A percentile compares a stretch with the other conserved stretches of the same genome.
These are phyloP conservation scores for Ciconia nigra DNA, from an alignment of 2,797 vertebrate species.

Conservation along the genomic window DNA sequence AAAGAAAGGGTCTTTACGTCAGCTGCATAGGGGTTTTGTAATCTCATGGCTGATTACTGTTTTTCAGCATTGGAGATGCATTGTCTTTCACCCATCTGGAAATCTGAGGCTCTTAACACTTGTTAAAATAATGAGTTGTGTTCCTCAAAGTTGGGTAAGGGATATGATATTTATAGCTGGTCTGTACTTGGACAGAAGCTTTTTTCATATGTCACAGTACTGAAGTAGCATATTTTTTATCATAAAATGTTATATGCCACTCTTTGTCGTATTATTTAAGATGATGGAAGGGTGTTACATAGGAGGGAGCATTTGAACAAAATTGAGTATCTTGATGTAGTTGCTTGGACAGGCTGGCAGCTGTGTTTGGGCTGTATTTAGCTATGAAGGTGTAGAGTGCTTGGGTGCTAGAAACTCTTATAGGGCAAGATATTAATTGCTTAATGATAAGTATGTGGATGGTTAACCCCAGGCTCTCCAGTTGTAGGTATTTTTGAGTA, in stretches of 20 bases:
- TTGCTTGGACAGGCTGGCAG: conserved; percentile 18
- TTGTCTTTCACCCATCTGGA: not conserved
- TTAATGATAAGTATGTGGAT: not conserved
- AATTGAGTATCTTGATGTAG: not conserved
- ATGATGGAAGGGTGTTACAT: conserved; percentile 58
- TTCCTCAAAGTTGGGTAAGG: not conserved
- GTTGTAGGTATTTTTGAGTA: not conserved
- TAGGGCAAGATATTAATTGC: not conserved
- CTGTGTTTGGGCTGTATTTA: conserved; percentile 20
- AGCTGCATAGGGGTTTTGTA: not conserved
- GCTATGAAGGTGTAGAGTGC: not conserved
- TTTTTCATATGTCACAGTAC: not conserved
- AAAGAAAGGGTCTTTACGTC: not conserved
- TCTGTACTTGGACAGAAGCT: not conserved
- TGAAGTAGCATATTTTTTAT: not conserved
- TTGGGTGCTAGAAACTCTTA: not conserved
- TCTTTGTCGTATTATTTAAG: not conserved
- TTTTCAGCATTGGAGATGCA: not conserved
- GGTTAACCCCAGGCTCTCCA: not conserved
- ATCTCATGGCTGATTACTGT: not conserved
- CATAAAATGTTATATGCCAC: not conserved
- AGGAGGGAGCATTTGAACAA: not conserved
- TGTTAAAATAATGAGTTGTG: not conserved
- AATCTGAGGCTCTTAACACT: not conserved
- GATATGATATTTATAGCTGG: not conserved